phyloP scores from a whole-genome alignment of 2,113 vertebrate genomes.

The Alaudala cheleensis region DNA sequence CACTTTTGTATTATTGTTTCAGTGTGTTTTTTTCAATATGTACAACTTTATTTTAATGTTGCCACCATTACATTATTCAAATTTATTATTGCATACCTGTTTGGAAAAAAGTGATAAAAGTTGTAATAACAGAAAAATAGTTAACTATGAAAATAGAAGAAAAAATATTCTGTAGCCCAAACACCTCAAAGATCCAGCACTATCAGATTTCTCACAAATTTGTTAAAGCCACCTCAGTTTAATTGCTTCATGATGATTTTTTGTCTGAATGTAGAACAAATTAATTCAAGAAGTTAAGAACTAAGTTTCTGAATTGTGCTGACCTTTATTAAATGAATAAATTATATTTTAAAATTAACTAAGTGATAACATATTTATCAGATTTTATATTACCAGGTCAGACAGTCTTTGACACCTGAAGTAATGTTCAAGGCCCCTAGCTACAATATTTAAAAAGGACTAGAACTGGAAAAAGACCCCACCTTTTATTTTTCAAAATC shows the following conservation, averaged over 20 bases:
- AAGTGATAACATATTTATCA: neutral
- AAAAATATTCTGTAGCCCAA: neutral
- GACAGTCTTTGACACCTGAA: neutral
- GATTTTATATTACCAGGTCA: neutral
- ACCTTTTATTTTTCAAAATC: neutral
- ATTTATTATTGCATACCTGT: neutral
- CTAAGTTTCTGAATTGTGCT: neutral
- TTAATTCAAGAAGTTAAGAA: neutral
- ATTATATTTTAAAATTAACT: neutral
- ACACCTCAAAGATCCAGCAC: neutral
- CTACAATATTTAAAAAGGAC: neutral
- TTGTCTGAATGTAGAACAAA: neutral
- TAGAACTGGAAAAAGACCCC: neutral
- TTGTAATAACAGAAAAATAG: neutral
- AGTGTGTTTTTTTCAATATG: neutral
- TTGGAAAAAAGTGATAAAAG: neutral
- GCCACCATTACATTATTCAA: neutral
- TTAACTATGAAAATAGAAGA: neutral
- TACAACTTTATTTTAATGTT: neutral
- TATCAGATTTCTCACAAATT: neutral
- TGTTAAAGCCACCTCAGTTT: neutral
- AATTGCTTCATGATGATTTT: neutral
- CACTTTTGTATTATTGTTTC: neutral
- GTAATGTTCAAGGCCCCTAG: neutral
- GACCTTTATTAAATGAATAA: neutral